A percentile compares a stretch with the other conserved stretches of the same genome.
Conservation (phyloP, 2,797 vertebrate genomes). For the Lithobates pipiens region DNA sequence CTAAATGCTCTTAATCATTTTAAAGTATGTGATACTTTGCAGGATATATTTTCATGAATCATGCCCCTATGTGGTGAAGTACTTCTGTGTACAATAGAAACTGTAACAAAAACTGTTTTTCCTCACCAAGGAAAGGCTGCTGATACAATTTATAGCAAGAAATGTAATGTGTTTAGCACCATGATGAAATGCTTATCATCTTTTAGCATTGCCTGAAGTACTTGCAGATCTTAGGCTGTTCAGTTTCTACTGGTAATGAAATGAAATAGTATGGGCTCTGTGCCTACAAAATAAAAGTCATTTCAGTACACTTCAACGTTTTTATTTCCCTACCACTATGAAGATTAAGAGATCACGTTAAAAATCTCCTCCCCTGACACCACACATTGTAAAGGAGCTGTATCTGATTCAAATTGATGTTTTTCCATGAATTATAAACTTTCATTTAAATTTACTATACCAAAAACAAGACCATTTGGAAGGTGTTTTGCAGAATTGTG, state of each 20-base stretch:
- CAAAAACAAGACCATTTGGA: neutral
- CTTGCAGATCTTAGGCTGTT: conserved; percentile 68
- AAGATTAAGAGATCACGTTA: conserved; percentile 52
- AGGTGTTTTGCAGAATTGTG: neutral
- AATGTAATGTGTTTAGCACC: conserved; percentile 73
- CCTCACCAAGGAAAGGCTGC: conserved; percentile 56
- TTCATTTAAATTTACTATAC: conserved; percentile 13
- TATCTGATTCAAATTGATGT: conserved; percentile 34
- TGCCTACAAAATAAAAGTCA: conserved; percentile 70
- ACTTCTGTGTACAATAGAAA: conserved; percentile 8
- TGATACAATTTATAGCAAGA: conserved; percentile 72
- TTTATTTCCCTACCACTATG: conserved; percentile 49
- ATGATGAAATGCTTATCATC: conserved; percentile 76
- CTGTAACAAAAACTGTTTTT: conserved; percentile 44
- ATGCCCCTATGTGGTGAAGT: neutral
- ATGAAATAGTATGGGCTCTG: conserved; percentile 68
- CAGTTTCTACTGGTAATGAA: conserved; percentile 70
- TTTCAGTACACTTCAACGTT: conserved; percentile 67
- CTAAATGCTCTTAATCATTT: neutral
- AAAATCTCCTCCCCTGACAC: conserved; percentile 34
- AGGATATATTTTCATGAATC: conserved; percentile 15
- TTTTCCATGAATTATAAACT: conserved; percentile 16
- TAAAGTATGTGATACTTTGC: neutral
- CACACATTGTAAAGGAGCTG: conserved; percentile 4
- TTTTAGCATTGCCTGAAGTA: conserved; percentile 69